A percentile compares a stretch with the other conserved stretches of the same genome.
phyloP scores from a whole-genome alignment of 2,797 vertebrate species.

The Dipus sagitta region DNA sequence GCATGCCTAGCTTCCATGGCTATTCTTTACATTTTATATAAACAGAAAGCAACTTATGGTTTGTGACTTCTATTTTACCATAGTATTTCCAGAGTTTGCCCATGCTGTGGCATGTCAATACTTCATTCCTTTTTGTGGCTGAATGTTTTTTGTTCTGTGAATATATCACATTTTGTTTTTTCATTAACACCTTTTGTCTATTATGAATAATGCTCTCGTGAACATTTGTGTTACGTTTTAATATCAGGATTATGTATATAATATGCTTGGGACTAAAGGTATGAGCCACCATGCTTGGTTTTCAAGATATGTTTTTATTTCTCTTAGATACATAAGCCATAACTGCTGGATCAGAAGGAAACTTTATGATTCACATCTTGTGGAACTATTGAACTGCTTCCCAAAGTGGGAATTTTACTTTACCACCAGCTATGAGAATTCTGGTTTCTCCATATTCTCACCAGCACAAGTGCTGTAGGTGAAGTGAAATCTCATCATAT shows the following conservation, averaged over 20 bases:
- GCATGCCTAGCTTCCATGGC: too few species aligned
- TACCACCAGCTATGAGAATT: background rate
- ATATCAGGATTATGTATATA: background rate
- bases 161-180: slow-evolving; percentile 5
- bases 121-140: background rate
- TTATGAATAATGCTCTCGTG: background rate
- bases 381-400: background rate
- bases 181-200: background rate
- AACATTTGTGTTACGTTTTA: slow-evolving; percentile 16
- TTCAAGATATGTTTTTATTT: background rate
- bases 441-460: background rate
- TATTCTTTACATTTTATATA: background rate
- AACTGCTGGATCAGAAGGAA: slow-evolving; percentile 26
- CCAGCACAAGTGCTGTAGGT: background rate
- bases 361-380: background rate
- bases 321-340: background rate
- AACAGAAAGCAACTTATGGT: background rate
- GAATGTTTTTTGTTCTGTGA: background rate
- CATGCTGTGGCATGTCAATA: background rate
- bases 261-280: too few species aligned
- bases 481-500: background rate
- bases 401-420: background rate
- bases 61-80: background rate
- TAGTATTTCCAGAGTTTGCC: background rate
- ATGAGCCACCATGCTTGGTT: too few species aligned